Conservation (phyloP, 53 echinoderm and acorn worm species). For the Paracentrotus lividus region DNA sequence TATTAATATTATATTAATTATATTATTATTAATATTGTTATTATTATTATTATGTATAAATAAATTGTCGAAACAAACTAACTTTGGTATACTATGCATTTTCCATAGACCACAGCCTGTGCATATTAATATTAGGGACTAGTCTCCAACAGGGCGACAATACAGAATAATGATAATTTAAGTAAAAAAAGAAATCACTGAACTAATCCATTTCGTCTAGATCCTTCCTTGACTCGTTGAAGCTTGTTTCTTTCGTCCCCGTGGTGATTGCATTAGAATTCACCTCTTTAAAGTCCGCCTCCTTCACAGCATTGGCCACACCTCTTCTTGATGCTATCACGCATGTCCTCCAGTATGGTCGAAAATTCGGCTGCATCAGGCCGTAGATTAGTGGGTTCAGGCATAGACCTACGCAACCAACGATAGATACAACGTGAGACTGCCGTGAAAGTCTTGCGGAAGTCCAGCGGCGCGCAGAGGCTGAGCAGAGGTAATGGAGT, state of each 20-base stretch:
- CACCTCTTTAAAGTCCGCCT: background rate
- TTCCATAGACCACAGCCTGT: too few species aligned
- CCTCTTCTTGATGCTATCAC: background rate
- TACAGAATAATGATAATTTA: too few species aligned
- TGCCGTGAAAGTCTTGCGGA: background rate
- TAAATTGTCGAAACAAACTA: too few species aligned
- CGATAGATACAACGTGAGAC: background rate
- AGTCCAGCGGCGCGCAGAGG: conserved; percentile 4
- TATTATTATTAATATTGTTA: too few species aligned
- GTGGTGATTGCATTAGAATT: conserved; percentile 13
- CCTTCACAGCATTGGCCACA: conserved; percentile 14
- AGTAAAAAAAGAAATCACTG: too few species aligned
- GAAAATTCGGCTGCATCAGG: conserved; percentile 53
- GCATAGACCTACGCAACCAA: background rate
- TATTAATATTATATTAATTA: too few species aligned
- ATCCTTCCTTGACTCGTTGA: conserved; percentile 42
- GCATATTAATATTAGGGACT: too few species aligned
- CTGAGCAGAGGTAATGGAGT: conserved; percentile 38
- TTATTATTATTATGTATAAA: too few species aligned
- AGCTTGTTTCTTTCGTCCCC: conserved; percentile 33
- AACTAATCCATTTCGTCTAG: too few species aligned
- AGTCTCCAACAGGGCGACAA: too few species aligned
- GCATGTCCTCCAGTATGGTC: conserved; percentile 36
- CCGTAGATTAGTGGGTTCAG: conserved; percentile 41
- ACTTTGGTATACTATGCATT: too few species aligned